Conservation (phyloP, 2,888 invertebrate genomes). For the Corythucha ciliata region DNA sequence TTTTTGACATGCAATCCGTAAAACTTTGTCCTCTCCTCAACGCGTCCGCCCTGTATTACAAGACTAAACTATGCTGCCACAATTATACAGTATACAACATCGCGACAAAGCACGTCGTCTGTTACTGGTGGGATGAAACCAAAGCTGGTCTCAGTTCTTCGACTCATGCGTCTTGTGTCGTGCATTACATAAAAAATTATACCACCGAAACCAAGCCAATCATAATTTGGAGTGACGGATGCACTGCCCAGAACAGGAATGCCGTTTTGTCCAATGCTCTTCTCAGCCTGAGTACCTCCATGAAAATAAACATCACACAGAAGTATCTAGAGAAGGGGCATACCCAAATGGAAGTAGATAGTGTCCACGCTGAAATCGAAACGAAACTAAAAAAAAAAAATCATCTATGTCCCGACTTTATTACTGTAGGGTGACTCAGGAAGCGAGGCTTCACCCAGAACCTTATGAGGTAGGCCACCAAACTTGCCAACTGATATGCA, state of each 20-base stretch:
- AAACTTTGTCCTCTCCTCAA: slow-evolving; percentile 2
- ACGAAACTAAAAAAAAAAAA: too few species aligned
- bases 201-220: not conserved
- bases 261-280: slow-evolving; percentile 11
- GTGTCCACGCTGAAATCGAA: not conserved
- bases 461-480: too few species aligned
- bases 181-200: not conserved
- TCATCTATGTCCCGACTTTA: too few species aligned
- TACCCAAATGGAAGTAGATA: slow-evolving; percentile 16
- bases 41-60: slow-evolving; percentile 5
- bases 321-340: slow-evolving; percentile 11
- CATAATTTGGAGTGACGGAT: slow-evolving; percentile 16
- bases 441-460: too few species aligned
- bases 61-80: slow-evolving; percentile 12
- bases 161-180: slow-evolving; percentile 6
- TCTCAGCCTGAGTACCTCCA: slow-evolving; percentile 8
- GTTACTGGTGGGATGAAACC: slow-evolving; percentile 23
- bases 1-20: slow-evolving; percentile 4
- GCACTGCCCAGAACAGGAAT: slow-evolving; percentile 17
- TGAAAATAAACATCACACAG: not conserved
- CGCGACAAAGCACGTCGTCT: slow-evolving; percentile 5
- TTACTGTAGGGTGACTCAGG: too few species aligned
- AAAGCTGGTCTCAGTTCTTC: slow-evolving; percentile 6
- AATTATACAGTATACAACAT: slow-evolving; percentile 19
- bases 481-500: too few species aligned